Conservation (phyloP, 1,140 invertebrate genomes). For the Bicyclus anynana region DNA sequence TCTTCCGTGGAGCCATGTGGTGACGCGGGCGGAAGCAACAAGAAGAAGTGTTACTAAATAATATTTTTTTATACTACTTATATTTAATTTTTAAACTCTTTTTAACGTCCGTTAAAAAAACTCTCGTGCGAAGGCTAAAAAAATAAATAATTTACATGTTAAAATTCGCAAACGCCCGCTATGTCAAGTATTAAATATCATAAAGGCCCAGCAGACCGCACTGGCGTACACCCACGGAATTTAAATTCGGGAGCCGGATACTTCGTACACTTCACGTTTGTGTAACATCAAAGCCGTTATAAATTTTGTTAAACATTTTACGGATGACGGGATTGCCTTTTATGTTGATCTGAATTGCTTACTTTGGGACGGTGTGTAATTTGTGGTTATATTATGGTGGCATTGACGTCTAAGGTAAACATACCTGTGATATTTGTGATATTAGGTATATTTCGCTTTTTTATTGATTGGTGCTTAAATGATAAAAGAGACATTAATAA, state of each 20-base stretch:
- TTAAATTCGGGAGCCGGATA: conserved; percentile 5
- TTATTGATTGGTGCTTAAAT: no score
- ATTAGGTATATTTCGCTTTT: no score
- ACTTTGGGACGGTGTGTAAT: background rate
- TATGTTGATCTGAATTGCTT: background rate
- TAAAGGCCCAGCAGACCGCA: background rate
- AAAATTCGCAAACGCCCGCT: background rate
- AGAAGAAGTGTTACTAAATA: no score
- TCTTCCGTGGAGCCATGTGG: no score
- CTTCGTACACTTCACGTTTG: background rate
- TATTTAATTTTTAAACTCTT: no score
- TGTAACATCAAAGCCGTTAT: background rate
- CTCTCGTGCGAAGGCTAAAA: no score
- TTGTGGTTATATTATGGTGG: background rate
- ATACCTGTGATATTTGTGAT: no score
- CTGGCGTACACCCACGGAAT: background rate
- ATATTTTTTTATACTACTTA: no score
- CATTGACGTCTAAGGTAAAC: background rate
- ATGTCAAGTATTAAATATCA: background rate
- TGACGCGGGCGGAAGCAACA: no score
- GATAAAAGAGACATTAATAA: no score
- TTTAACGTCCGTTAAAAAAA: no score
- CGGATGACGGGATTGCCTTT: background rate
- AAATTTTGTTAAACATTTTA: background rate
- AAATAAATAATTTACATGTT: no score